Evolutionary conservation across 2,797 vertebrate species (phyloP).

Genomic region (Pantherophis vulpinus): DNA sequence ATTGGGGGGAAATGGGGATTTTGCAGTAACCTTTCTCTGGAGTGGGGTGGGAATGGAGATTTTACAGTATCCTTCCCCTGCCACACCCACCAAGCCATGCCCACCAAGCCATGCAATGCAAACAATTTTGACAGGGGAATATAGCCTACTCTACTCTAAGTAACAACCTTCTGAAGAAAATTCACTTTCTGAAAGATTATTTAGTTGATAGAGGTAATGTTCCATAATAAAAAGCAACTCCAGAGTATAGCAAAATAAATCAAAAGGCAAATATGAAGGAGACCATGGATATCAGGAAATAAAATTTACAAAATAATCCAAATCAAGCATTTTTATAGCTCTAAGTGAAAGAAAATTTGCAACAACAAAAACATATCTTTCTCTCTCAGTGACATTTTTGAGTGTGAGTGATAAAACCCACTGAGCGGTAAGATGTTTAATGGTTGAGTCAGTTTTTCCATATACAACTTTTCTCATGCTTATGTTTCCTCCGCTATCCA

Average conservation of each 20-base stretch:
- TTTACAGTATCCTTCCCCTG: no score
- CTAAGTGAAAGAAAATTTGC: conserved; percentile 34
- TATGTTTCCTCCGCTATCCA: conserved; percentile 43
- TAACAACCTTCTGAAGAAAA: background rate
- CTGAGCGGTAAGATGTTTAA: conserved; percentile 49
- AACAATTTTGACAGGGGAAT: background rate
- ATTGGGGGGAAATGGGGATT: no score
- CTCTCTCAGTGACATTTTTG: conserved; percentile 44
- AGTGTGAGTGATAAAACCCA: conserved; percentile 35
- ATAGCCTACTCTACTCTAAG: background rate
- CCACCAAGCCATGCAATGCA: no score
- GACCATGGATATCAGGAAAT: background rate
- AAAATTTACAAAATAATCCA: background rate
- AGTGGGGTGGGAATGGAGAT: no score
- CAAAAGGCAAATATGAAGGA: conserved; percentile 59
- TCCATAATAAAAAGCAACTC: background rate
- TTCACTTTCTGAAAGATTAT: background rate
- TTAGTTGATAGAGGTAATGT: background rate
- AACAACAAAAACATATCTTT: conserved; percentile 9
- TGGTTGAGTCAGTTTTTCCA: conserved; percentile 64
- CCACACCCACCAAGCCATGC: no score
- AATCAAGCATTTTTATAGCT: conserved; percentile 35
- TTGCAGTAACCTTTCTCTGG: no score
- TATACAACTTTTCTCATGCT: conserved; percentile 53
- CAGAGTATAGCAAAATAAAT: conserved; percentile 1